These are phyloP conservation scores for Euproctis similis DNA, from an alignment of 2,888 invertebrate genomes.

Conservation along the genomic window DNA sequence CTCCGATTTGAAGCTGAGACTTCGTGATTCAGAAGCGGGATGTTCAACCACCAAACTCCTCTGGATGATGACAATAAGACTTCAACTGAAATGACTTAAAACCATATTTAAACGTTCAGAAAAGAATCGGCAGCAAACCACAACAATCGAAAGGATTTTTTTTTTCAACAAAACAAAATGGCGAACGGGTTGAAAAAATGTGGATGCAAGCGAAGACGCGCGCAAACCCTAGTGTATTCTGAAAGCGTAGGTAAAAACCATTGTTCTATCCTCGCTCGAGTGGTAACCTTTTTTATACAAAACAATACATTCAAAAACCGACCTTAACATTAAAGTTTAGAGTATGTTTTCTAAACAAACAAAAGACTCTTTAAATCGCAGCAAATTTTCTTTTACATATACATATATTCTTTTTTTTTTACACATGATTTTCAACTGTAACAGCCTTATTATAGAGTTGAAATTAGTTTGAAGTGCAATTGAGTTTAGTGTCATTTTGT, in stretches of 20 bases:
- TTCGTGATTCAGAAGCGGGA: too few species aligned
- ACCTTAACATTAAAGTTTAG: conserved; percentile 33
- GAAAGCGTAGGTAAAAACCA: conserved; percentile 58
- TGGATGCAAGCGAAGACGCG: too few species aligned
- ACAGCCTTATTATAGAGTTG: conserved; percentile 17
- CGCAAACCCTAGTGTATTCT: too few species aligned
- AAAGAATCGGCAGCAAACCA: too few species aligned
- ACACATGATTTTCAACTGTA: conserved; percentile 22
- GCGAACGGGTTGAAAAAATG: too few species aligned
- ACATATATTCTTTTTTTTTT: conserved; percentile 30
- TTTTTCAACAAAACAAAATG: too few species aligned
- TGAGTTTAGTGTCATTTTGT: conserved; percentile 52
- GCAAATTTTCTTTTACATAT: conserved; percentile 63
- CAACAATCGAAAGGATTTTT: too few species aligned
- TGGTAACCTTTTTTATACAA: conserved; percentile 59
- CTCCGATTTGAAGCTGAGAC: too few species aligned
- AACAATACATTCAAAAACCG: conserved; percentile 33
- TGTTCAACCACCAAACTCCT: too few species aligned
- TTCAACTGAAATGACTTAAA: too few species aligned
- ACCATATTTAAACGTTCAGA: too few species aligned
- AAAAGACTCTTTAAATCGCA: conserved; percentile 50
- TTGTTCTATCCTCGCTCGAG: conserved; percentile 54
- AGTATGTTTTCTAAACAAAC: conserved; percentile 47
- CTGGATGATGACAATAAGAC: too few species aligned
- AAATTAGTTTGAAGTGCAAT: conserved; percentile 25